Evolutionary conservation across 2,888 invertebrate genomes (phyloP).

Genomic region (Ornithoptera priamus): DNA sequence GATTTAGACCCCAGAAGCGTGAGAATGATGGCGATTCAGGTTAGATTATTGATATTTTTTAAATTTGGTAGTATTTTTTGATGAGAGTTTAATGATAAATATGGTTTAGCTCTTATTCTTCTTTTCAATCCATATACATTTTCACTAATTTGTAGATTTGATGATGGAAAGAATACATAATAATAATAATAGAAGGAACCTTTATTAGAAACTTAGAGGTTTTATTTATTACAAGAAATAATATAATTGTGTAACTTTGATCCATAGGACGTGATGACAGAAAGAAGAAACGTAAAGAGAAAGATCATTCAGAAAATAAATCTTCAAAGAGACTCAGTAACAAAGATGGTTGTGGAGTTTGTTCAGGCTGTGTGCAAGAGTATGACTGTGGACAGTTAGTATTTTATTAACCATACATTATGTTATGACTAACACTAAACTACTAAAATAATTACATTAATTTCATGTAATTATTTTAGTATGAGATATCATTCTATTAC

Average conservation of each 20-base stretch:
- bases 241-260: not conserved
- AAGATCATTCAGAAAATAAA: conserved; percentile 74
- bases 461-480: too few species aligned
- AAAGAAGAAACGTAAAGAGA: conserved; percentile 73
- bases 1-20: conserved; percentile 74
- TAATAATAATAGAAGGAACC: too few species aligned
- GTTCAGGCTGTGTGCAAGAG: conserved; percentile 66
- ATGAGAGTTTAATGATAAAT: too few species aligned
- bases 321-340: conserved; percentile 60
- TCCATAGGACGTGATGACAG: conserved; percentile 61
- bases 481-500: too few species aligned
- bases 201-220: not conserved
- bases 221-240: not conserved
- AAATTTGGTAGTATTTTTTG: not conserved
- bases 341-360: conserved; percentile 74
- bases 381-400: conserved; percentile 75
- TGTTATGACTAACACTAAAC: too few species aligned
- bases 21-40: conserved; percentile 70
- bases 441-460: too few species aligned
- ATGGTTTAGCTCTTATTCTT: too few species aligned
- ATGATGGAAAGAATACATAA: too few species aligned
- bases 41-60: conserved; percentile 36
- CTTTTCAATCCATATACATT: too few species aligned
- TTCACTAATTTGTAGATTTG: too few species aligned
- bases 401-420: not conserved